Evolutionary conservation across 2,797 vertebrate species (phyloP), one percentile per base, ranked within the genome.

Genomic region (Microctenopoma stevenorrisi): DNA sequence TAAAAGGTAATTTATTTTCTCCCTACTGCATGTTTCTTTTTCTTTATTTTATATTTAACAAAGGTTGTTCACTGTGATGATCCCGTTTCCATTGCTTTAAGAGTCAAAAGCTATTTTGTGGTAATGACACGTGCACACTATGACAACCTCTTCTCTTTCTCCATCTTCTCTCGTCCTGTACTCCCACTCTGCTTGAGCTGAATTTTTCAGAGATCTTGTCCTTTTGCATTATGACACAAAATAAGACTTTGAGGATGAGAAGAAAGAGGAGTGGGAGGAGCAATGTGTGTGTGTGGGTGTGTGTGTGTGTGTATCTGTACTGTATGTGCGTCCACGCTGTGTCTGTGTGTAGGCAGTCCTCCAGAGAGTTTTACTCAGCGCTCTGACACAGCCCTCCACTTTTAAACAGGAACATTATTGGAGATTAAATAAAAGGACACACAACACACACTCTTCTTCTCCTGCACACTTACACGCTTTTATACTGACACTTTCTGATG

Each of bases 341-440:
- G 60, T 35, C 58, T 66, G 61, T 50, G 37, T 58, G 64, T 72
- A 1, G 54, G 59, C 42, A 63, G 63, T 42, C 64, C 72, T 64
- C 22, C 2, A 16, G 63, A 52, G 73, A 68, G 56, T 70, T 71
- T 64, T 40, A 38, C 59, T 74, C 72, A 60, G 73, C 52, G n/a
- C 59, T 64, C 51, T 51, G 44, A 73, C 72, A 56, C 18, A 50
- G 28, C 47, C 49, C 59, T 77, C 48, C 56, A 37, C 78, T 81
- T 65, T 59, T 70, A 28, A 73, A 77, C 54, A 59, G 60, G 44
- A 63, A 85, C 78, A 65, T 79, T 73, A 78, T 54, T 68, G 66
- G 56, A 79, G 78, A 83, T 75, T 62, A 83, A 84, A 83, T 58
- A 76, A 71, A 86, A 64, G 54, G 43, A 54, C 56, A 47, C 53